These are phyloP conservation scores for Gopherus evgoodei DNA, from an alignment of 2,113 vertebrate genomes.

Conservation along the genomic window DNA sequence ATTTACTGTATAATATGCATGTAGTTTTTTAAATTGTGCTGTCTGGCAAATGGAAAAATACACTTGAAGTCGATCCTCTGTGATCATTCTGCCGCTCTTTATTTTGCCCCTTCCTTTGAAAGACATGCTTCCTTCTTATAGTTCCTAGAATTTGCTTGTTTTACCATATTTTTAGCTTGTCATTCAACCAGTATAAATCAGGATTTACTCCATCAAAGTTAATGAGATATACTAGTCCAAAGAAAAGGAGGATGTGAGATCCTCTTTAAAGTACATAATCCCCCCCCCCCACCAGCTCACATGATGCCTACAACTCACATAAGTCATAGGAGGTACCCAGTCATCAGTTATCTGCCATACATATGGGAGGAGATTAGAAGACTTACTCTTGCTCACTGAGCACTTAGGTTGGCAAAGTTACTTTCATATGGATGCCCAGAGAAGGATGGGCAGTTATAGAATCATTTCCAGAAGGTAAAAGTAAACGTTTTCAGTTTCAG, in stretches of 20 bases:
- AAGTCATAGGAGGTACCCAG: background rate
- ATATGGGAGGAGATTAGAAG: background rate
- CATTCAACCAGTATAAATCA: background rate
- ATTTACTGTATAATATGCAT: background rate
- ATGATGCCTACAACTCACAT: too few relatives aligned
- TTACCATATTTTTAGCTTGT: background rate
- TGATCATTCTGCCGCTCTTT: rapidly evolving
- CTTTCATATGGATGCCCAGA: background rate
- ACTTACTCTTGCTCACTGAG: background rate
- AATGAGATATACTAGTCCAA: background rate
- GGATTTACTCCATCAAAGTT: background rate
- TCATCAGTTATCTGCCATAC: background rate
- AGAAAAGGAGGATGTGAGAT: background rate
- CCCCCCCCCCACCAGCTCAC: too few relatives aligned
- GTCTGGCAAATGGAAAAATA: background rate
- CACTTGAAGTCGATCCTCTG: background rate
- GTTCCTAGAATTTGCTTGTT: too few relatives aligned
- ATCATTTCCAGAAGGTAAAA: background rate
- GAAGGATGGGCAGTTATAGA: background rate
- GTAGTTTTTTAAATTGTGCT: background rate
- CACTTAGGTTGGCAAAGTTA: background rate
- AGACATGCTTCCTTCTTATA: rapidly evolving
- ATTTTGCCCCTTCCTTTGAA: background rate
- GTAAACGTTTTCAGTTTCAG: background rate
- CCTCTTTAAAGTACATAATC: too few relatives aligned